phyloP scores from a whole-genome alignment of 2,888 invertebrate species.

The Pseudanteris insignis region DNA sequence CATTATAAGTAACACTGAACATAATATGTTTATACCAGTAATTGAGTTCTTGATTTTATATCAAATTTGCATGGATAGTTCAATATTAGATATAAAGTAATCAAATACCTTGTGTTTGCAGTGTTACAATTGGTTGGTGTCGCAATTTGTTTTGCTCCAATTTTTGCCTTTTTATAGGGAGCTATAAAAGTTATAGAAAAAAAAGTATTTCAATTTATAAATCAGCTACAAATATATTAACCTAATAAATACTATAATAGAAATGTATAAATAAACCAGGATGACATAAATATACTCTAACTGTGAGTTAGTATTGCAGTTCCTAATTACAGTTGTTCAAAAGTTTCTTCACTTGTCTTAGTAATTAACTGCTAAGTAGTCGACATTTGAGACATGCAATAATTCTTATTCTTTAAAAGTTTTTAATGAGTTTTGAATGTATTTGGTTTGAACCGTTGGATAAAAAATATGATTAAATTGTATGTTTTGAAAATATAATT shows the following conservation, averaged over 20 bases:
- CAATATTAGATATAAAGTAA: not conserved
- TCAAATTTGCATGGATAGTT: too few species aligned
- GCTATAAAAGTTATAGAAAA: conserved; percentile 46
- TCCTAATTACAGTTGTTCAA: conserved; percentile 55
- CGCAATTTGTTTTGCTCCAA: conserved; percentile 38
- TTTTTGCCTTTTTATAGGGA: conserved; percentile 53
- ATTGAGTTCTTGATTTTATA: too few species aligned
- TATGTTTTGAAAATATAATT: too few species aligned
- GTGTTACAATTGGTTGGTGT: conserved; percentile 50
- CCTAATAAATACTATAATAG: conserved; percentile 2
- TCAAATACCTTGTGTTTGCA: conserved; percentile 43
- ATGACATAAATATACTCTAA: conserved; percentile 30
- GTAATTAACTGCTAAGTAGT: conserved; percentile 54
- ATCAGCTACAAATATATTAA: not conserved
- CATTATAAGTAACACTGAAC: not conserved
- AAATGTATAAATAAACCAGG: conserved; percentile 24
- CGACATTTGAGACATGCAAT: conserved; percentile 48
- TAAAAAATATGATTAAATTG: too few species aligned
- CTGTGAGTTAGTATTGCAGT: conserved; percentile 32
- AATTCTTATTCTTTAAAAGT: conserved; percentile 56
- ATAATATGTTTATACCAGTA: not conserved
- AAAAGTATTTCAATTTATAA: not conserved
- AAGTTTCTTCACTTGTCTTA: conserved; percentile 52
- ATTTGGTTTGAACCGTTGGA: conserved; percentile 17
- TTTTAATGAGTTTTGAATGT: conserved; percentile 55